phyloP scores from a whole-genome alignment of 2,797 vertebrate genomes.

The Gobio occitaniae region DNA sequence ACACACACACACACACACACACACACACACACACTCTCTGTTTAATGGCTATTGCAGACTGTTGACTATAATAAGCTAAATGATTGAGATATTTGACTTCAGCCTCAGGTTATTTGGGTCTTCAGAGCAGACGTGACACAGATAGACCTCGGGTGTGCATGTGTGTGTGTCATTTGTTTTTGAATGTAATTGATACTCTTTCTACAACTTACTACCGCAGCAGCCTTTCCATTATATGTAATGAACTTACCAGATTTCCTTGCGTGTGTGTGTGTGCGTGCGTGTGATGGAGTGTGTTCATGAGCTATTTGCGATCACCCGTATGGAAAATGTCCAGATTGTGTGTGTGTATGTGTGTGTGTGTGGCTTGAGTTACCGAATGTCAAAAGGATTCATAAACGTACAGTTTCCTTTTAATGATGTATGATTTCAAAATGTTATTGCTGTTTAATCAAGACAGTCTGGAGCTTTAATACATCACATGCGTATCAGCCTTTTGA shows the following conservation, averaged over 20 bases:
- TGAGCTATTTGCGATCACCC: conserved; percentile 44
- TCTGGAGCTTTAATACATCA: conserved; percentile 21
- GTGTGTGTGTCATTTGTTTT: conserved; percentile 56
- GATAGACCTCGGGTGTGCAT: conserved; percentile 23
- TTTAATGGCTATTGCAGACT: conserved; percentile 54
- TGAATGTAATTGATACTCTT: conserved; percentile 58
- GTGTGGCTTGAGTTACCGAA: conserved; percentile 37
- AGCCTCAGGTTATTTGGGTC: conserved; percentile 56
- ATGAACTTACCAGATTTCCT: conserved; percentile 60
- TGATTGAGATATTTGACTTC: conserved; percentile 57
- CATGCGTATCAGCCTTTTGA: conserved; percentile 16
- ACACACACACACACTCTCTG: too few species aligned
- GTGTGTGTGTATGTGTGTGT: neutral
- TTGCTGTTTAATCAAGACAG: conserved; percentile 43
- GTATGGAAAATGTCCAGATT: conserved; percentile 51
- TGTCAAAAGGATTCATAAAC: conserved; percentile 55
- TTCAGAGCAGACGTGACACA: conserved; percentile 39
- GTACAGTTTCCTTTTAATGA: conserved; percentile 42
- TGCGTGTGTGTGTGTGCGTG: conserved; percentile 26
- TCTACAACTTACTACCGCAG: conserved; percentile 49
- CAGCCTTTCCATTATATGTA: conserved; percentile 54
- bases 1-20: too few species aligned
- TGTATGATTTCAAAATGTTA: conserved; percentile 47
- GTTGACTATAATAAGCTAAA: conserved; percentile 50
- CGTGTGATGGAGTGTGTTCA: conserved; percentile 24